These are phyloP conservation scores for Mesorhabditis spiculigera DNA, from an alignment of 2,888 invertebrate genomes.

Conservation along the genomic window DNA sequence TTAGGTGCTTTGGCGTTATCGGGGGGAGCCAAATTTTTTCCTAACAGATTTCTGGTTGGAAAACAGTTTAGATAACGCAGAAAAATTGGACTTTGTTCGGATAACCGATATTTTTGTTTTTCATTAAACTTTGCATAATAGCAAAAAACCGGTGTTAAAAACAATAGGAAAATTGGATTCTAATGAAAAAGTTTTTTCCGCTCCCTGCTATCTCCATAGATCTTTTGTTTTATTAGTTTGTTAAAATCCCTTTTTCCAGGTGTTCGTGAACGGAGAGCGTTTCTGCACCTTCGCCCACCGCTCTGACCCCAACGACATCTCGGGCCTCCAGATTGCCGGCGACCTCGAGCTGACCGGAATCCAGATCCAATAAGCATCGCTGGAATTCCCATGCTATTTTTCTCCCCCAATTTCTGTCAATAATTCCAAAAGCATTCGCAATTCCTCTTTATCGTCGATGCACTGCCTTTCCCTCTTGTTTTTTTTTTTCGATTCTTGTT, in stretches of 20 bases:
- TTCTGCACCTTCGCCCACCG: constrained; percentile 59
- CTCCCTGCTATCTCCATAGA: too few species aligned
- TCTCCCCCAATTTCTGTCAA: not conserved
- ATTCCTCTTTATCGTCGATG: not conserved
- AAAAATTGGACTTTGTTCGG: too few species aligned
- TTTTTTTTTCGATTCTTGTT: not conserved
- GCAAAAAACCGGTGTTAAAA: too few species aligned
- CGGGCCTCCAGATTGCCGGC: constrained; percentile 55
- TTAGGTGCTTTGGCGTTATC: too few species aligned
- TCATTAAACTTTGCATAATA: too few species aligned
- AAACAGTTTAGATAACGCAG: too few species aligned
- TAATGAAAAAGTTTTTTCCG: too few species aligned
- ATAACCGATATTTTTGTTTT: too few species aligned
- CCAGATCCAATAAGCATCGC: constrained; percentile 42
- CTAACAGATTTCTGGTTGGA: too few species aligned
- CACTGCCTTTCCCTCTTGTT: not conserved
- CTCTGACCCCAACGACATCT: constrained; percentile 55
- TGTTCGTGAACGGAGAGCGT: constrained; percentile 58
- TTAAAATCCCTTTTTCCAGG: constrained; percentile 28
- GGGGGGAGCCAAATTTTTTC: too few species aligned
- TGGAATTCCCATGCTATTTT: not conserved
- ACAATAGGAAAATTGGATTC: too few species aligned
- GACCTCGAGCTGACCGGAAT: constrained; percentile 57
- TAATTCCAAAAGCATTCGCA: not conserved
- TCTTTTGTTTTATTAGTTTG: too few species aligned